Evolutionary conservation across 2,113 vertebrate species (phyloP).

Genomic region (Calyptommatus sinebrachiatus): DNA sequence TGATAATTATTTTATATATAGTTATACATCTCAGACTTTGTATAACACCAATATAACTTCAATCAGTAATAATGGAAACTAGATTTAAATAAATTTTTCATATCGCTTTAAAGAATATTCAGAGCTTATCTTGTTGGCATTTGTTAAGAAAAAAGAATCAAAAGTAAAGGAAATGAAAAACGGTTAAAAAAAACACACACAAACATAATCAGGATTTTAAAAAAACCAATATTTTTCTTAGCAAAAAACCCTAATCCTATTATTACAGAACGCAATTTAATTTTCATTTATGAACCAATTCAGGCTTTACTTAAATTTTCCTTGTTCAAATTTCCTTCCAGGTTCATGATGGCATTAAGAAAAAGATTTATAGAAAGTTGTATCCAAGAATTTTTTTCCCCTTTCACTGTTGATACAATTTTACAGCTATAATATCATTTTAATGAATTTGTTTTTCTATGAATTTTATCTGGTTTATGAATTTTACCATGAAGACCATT

Average conservation of each 20-base stretch:
- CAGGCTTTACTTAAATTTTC: too few species aligned
- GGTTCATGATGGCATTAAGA: slow-evolving; percentile 1
- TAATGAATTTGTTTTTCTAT: slow-evolving; percentile 56
- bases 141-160: background rate
- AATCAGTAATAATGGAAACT: background rate
- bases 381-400: background rate
- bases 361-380: background rate
- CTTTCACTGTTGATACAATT: slow-evolving; percentile 26
- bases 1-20: too few species aligned
- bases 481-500: slow-evolving; percentile 45
- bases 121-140: too few species aligned
- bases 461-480: slow-evolving; percentile 39
- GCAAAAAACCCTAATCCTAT: background rate
- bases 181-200: background rate
- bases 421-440: slow-evolving; percentile 15
- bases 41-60: background rate
- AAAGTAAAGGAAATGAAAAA: background rate
- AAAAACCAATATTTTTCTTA: background rate
- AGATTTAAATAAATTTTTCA: background rate
- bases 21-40: background rate
- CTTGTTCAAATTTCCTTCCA: slow-evolving; percentile 6
- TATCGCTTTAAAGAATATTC: background rate
- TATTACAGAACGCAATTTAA: background rate
- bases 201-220: rapidly evolving
- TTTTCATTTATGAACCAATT: background rate